Conservation (phyloP, 2,797 vertebrate genomes). For the Carduelis carduelis region DNA sequence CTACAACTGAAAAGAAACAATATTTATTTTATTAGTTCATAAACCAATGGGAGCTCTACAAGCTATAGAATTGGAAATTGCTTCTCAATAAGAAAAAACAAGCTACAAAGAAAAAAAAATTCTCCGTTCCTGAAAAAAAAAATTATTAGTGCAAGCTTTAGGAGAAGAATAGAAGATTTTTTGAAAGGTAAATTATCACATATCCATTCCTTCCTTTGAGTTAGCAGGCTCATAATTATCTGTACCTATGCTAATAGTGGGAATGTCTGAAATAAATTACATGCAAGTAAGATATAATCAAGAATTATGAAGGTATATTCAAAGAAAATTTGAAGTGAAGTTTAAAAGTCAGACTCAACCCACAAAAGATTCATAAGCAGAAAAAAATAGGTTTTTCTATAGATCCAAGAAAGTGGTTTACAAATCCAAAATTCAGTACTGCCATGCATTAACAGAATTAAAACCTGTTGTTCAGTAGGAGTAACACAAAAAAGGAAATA, state of each 20-base stretch:
- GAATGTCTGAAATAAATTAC: background rate
- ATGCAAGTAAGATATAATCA: background rate
- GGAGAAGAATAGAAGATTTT: background rate
- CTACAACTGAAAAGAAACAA: background rate
- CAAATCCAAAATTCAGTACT: background rate
- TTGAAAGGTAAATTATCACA: background rate
- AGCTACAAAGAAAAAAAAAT: background rate
- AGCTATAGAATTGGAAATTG: background rate
- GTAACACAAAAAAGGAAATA: background rate
- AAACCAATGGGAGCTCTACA: background rate
- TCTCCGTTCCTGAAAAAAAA: background rate
- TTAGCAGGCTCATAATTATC: background rate
- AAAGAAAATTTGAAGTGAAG: background rate
- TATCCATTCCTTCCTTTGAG: background rate
- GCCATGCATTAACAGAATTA: background rate
- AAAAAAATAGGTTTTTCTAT: background rate
- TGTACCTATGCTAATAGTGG: background rate
- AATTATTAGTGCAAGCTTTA: background rate
- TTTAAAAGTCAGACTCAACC: background rate
- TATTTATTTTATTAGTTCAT: background rate
- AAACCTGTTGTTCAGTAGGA: background rate
- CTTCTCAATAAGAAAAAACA: background rate
- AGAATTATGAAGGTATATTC: background rate
- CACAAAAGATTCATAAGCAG: background rate
- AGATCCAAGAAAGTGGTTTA: background rate